phyloP scores from a whole-genome alignment of 2,888 invertebrate species.

The Eucera pruinosa region DNA sequence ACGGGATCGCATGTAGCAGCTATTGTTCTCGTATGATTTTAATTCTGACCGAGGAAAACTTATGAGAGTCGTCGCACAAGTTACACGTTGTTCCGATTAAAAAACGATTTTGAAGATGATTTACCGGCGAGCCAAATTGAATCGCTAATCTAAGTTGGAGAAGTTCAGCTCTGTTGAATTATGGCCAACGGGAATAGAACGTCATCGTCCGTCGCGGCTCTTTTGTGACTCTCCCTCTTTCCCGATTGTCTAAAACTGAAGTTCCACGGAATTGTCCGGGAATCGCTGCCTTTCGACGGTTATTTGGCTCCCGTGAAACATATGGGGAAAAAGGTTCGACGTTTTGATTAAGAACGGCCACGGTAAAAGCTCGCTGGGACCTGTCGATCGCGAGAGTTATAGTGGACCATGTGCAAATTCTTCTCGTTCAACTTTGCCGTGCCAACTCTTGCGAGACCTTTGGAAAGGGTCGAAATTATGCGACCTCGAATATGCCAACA shows the following conservation, averaged over 20 bases:
- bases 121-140: conserved; percentile 77
- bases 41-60: too few relatives aligned
- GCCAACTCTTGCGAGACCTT: background rate
- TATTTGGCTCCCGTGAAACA: conserved; percentile 30
- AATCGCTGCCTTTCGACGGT: conserved; percentile 40
- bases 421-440: conserved; percentile 16
- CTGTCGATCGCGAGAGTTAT: conserved; percentile 30
- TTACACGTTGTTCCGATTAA: conserved; percentile 73
- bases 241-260: conserved; percentile 63
- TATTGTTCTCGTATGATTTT: too few relatives aligned
- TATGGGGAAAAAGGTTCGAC: conserved; percentile 50
- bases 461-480: background rate
- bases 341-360: conserved; percentile 50
- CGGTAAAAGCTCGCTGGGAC: conserved; percentile 16
- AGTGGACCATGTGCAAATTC: conserved; percentile 26
- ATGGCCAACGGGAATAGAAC: conserved; percentile 73
- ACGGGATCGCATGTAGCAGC: too few relatives aligned
- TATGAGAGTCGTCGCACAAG: conserved; percentile 24
- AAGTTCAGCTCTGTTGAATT: conserved; percentile 74
- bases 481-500: too few relatives aligned
- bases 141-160: conserved; percentile 80
- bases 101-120: conserved; percentile 77
- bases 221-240: conserved; percentile 51
- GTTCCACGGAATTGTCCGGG: conserved; percentile 62
- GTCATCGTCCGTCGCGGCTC: conserved; percentile 71